Evolutionary conservation across 2,113 vertebrate genomes (phyloP), one percentile per base, ranked within the genome.

Genomic region (Irena cyanogastra): DNA sequence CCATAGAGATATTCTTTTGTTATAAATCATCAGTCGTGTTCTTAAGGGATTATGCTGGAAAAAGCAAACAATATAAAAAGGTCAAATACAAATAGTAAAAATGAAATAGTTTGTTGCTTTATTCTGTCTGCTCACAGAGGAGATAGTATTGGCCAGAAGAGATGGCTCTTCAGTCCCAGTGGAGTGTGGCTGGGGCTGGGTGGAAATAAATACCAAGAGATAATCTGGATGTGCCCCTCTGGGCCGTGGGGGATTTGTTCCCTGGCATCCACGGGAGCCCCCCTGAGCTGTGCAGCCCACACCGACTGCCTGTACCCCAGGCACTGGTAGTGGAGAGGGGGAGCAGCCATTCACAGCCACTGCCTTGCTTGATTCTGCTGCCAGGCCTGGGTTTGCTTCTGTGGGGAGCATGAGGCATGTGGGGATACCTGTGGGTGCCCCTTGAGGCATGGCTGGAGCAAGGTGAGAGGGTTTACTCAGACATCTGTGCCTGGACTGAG

Each of bases 41-140:
- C 95, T 95, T 94, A 95, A 92, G 97, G 94, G 96, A 97, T 97
- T 93, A 93, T 83, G 85, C 91, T 94, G 93, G 85, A 92, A 96
- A 97, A 97, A 97, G 90, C 97, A 93, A 86, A 91, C 87, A 88
- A 94, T 95, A 86, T 80, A 96, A 91, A 96, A 95, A 96, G 97
- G 97, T 98, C 98, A 98, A 97, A 97, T 96, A 54, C 96, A 81
- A 95, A 95, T 94, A 97, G 79, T 95, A 87, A 85, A 91, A 93
- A 91, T 93, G 94, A 94, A 91, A 93, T 96, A 96, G 97, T 76
- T 97, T 95, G 97, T 95, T 95, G 91, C 91, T 42, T 83, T 17
- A 13, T 88, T 94, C 92, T 93, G 37, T 68, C 88, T 90, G 6
- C 76, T 90, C 80, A 18, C 61, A 59, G 68, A 83, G 79, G 82